phyloP scores from a whole-genome alignment of 2,888 invertebrate genomes.

The Lasioglossum figueresi region DNA sequence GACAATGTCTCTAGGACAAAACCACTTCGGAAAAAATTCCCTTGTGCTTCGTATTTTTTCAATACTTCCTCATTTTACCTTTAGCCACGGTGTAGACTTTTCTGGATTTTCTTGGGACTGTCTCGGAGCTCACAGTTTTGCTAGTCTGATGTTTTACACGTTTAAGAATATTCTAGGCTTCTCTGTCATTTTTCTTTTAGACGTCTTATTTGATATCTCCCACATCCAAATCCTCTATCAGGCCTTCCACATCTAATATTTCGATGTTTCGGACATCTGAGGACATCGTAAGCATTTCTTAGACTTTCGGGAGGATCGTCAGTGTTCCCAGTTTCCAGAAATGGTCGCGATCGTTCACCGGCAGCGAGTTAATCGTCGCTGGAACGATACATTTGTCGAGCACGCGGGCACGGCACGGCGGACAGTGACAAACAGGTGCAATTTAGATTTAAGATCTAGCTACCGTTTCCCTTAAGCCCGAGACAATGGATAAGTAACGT shows the following conservation, averaged over 20 bases:
- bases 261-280: not conserved
- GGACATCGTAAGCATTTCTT: not conserved
- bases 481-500: conserved; percentile 81
- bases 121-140: not conserved
- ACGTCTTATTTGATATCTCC: no score
- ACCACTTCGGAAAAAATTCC: not conserved
- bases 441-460: conserved; percentile 83
- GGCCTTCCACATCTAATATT: not conserved
- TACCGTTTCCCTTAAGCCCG: conserved; percentile 69
- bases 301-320: not conserved
- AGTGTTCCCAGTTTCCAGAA: not conserved
- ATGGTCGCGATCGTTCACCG: conserved; percentile 13
- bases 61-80: not conserved
- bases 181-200: not conserved
- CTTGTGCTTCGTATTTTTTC: not conserved
- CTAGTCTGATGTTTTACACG: not conserved
- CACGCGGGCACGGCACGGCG: conserved; percentile 38
- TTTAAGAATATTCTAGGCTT: not conserved
- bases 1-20: not conserved
- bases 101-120: not conserved
- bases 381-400: conserved; percentile 61
- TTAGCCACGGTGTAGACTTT: not conserved
- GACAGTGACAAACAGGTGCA: conserved; percentile 80
- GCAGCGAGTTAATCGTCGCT: conserved; percentile 55
- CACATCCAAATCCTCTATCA: not conserved